Conservation (phyloP, 2,113 vertebrate genomes). For the Mus musculus region GRCm39 chr3:128353001-128353500, state of each 20-base stretch:
- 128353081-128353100: background rate
- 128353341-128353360: constrained; percentile 13
- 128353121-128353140: constrained; percentile 1
- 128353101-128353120: constrained; percentile 34
- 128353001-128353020: background rate
- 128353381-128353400: background rate
- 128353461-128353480: background rate
- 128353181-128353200: constrained; percentile 26
- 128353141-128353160: constrained; percentile 34
- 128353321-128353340: constrained; percentile 75
- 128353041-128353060: constrained; percentile 12
- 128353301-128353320: constrained; percentile 34
- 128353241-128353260: constrained; percentile 65
- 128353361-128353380: constrained; percentile 43
- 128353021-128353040: background rate
- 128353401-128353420: constrained; percentile 19
- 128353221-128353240: constrained; percentile 67
- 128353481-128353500: background rate
- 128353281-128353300: constrained; percentile 57
- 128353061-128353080: background rate
- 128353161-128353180: constrained; percentile 57
- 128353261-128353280: background rate
- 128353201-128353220: constrained; percentile 27
- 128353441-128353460: constrained; percentile 27
- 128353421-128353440: constrained; percentile 37